Conservation (phyloP, 2,888 invertebrate species). For the Drosophila mimica region DNA sequence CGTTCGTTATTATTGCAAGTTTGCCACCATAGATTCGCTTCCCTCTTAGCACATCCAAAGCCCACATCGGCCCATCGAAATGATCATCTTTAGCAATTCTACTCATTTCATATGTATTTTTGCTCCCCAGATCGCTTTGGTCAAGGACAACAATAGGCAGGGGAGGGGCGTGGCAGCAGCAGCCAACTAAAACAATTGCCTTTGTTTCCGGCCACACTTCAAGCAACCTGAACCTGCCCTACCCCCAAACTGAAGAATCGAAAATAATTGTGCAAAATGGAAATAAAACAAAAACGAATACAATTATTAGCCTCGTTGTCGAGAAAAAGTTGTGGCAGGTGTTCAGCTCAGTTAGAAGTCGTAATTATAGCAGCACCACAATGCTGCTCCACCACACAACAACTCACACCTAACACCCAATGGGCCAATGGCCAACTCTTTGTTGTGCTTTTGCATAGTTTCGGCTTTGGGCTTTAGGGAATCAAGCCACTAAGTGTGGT, state of each 20-base stretch:
- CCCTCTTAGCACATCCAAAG: background rate
- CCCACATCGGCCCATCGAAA: background rate
- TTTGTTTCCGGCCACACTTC: slow-evolving; percentile 48
- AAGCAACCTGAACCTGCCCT: background rate
- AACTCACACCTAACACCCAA: background rate
- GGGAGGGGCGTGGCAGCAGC: background rate
- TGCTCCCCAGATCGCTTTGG: slow-evolving; percentile 11
- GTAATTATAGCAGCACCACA: slow-evolving; percentile 24
- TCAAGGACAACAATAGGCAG: slow-evolving; percentile 46
- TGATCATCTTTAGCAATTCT: slow-evolving; percentile 1
- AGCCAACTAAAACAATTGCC: slow-evolving; percentile 41
- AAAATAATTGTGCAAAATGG: background rate
- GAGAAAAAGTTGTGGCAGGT: slow-evolving; percentile 27
- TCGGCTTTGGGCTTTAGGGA: slow-evolving; percentile 5
- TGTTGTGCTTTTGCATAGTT: slow-evolving; percentile 41
- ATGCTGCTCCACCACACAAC: background rate
- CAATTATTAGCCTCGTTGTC: slow-evolving; percentile 17
- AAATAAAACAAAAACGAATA: slow-evolving; percentile 8
- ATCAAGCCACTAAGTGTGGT: slow-evolving; percentile 2
- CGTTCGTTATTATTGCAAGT: slow-evolving; percentile 12
- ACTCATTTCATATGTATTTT: background rate
- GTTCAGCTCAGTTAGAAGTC: slow-evolving; percentile 46
- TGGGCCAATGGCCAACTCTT: background rate
- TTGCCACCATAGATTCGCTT: background rate
- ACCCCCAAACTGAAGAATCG: slow-evolving; percentile 5